Base-by-base conservation (phyloP, 2,888 invertebrate genomes). In the Thymelicus lineola region DNA sequence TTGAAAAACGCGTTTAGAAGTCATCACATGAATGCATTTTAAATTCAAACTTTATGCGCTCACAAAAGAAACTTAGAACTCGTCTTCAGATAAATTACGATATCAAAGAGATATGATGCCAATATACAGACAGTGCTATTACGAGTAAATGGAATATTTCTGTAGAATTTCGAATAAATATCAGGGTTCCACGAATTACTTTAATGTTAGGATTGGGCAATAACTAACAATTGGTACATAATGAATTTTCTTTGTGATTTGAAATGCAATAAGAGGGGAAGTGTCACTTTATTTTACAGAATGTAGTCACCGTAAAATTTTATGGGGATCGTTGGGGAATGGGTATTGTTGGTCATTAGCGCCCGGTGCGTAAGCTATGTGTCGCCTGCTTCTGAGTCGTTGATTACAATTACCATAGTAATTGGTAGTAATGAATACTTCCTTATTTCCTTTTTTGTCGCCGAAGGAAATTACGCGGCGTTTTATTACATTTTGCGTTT, bases 221-320 rank as follows among this genome's bases (percentile, higher is more conserved):
- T 77, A 80, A 79, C 79, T 77, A 81, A 76, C 75, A 72, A 78
- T 80, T 75, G 79, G 78, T 79, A 75, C 76, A 75, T 79, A 78
- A 62, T 66, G 50, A 79, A 80, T 76, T 79, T 77, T 81, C 78
- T 80, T 82, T 81, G 83, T 82, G 84, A 80, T 71, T 71, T 71
- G 66, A 66, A 68, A 66, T 59, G 28, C 65, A 71, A 75, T 72
- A 73, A 72, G 70, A 71, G 62, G 74, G 71, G 75, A 75, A 71
- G 78, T 82, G 85, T 85, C 82, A 83, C 85, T 86, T 87, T 87
- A 89, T 88, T 89, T 86, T 84, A 85, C 83, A 85, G 86, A 90
- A 87, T 87, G 85, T 87, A 86, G 84, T 85, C 85, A 80, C 78
- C 86, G 83, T 91, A 88, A 90, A 90, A 90, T 90, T 90, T 89